Conservation (phyloP, 2,888 invertebrate genomes). For the Macrophya alboannulata region DNA sequence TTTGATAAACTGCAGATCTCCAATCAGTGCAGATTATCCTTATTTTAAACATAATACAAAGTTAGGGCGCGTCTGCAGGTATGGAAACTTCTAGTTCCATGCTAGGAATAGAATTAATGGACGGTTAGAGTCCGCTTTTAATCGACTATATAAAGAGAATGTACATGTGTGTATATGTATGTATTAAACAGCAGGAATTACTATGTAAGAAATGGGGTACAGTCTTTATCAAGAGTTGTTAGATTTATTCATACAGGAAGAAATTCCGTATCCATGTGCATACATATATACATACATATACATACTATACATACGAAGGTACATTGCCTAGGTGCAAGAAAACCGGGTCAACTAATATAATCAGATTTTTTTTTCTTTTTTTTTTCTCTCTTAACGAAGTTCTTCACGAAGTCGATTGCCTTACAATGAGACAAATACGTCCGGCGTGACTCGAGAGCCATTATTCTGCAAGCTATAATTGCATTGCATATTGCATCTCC, state of each 20-base stretch:
- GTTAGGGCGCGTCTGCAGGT: not conserved
- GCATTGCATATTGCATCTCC: not conserved
- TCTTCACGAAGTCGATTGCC: not conserved
- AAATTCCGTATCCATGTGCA: not conserved
- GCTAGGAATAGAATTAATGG: constrained; percentile 70
- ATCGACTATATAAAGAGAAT: constrained; percentile 62
- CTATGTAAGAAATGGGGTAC: constrained; percentile 53
- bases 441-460: constrained; percentile 10
- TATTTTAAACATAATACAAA: not conserved
- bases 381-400: not conserved
- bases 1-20: not conserved
- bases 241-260: constrained; percentile 7
- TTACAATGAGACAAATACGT: constrained; percentile 4
- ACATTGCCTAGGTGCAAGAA: not conserved
- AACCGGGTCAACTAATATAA: not conserved
- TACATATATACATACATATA: not conserved
- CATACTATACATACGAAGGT: no score
- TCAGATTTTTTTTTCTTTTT: not conserved
- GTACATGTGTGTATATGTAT: not conserved
- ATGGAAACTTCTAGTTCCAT: not conserved
- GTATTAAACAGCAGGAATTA: constrained; percentile 61
- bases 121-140: constrained; percentile 62
- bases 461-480: constrained; percentile 1
- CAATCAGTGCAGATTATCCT: not conserved
- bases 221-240: constrained; percentile 14